Base-by-base conservation (phyloP, 1,140 invertebrate genomes). In the Euborellia annulipes region DNA sequence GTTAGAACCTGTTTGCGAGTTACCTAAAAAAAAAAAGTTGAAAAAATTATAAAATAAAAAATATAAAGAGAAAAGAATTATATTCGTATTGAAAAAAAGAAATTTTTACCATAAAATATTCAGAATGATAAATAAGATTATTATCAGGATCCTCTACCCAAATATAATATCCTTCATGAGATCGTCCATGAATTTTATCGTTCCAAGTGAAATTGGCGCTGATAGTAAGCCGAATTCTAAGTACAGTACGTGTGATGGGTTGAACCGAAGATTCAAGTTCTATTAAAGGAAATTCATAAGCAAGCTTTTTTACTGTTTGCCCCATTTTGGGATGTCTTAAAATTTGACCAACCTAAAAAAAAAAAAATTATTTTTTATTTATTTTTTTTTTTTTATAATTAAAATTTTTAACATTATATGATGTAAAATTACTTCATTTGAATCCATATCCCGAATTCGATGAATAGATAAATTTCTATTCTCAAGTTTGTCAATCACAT, bases 121-220 rank as follows among this genome's bases (percentile, higher is more conserved):
- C 96, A 41, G 85, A 84, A 68, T 99, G 95, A 62, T 97, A 94
- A 58, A 98, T 97, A 52, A 78, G 79, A 62, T 96, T 90, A 47
- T 72, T 85, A 11, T 89, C 83, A 0, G 91, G 82, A 67, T 98
- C 92, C 66, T 97, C 93, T 13, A 99, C 82, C 90, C 94, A 97
- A 41, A 98, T 78, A 87, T 91, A 98, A 65, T 96, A 99, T 2
- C 82, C 73, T 65, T 98, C 89, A 1, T 82, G 74, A 8, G 71
- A 76, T 61, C 81, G 84, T 1, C 93, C 91, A 60, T 97, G 91
- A 45, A 89, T 67, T 50, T 73, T 76, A 57, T 91, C 86, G 59
- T 89, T 88, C 90, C 91, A 96, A 38, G 68, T 79, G 60, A 98
- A 99, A 48, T 80, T 75, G 0, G 94, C 78, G 44, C 62, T 77